These are phyloP conservation scores for Trachelus stipa DNA, from an alignment of 2,888 invertebrate genomes.

Conservation along the genomic window DNA sequence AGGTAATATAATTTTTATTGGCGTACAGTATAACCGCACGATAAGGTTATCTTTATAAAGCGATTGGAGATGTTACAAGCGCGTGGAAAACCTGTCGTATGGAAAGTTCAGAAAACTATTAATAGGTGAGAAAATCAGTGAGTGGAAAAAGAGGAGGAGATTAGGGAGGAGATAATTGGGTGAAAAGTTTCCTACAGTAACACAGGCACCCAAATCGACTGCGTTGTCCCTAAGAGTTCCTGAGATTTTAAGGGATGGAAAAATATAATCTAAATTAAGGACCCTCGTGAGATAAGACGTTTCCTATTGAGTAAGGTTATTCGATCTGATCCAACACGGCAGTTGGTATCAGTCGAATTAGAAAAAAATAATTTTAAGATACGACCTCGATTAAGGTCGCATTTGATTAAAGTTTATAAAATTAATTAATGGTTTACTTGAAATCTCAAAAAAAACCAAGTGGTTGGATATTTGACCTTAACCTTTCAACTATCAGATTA, in stretches of 20 bases:
- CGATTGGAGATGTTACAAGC: not conserved
- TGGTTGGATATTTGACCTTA: conserved; percentile 27
- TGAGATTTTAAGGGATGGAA: not conserved
- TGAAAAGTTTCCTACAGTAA: not conserved
- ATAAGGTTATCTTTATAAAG: not conserved
- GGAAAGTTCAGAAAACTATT: not conserved
- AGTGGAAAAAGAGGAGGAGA: not conserved
- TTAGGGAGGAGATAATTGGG: not conserved
- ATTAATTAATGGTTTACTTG: not conserved
- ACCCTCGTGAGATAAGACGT: not conserved
- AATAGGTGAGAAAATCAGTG: not conserved
- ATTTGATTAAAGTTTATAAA: not conserved
- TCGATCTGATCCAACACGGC: not conserved
- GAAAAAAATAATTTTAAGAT: not conserved
- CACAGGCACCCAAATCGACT: not conserved
- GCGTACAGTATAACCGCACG: not conserved
- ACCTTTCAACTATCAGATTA: conserved; percentile 70
- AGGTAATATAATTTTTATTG: not conserved
- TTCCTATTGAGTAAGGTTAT: not conserved
- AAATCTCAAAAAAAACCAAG: not conserved
- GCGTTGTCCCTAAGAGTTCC: not conserved
- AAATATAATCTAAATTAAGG: not conserved
- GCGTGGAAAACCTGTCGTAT: not conserved
- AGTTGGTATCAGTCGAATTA: not conserved
- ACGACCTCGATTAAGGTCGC: not conserved